A percentile compares a stretch with the other conserved stretches of the same genome.
phyloP scores from a whole-genome alignment of 2,888 invertebrate genomes.

The Lissonota sp. region DNA sequence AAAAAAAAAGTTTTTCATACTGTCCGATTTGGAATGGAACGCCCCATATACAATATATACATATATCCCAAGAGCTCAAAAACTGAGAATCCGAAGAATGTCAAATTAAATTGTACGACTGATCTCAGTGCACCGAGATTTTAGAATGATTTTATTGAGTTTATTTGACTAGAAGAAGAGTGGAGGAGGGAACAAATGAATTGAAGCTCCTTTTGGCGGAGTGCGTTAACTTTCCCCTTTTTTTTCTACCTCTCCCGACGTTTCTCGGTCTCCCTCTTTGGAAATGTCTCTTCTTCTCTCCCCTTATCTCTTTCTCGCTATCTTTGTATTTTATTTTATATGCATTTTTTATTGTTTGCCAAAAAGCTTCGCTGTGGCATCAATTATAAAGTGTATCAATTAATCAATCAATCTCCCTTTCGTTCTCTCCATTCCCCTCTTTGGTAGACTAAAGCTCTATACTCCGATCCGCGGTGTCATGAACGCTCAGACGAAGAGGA shows the following conservation, averaged over 20 bases:
- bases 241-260: slow-evolving; percentile 1
- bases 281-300: slow-evolving; percentile 24
- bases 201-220: slow-evolving; percentile 53
- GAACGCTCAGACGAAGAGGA: slow-evolving; percentile 55
- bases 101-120: slow-evolving; percentile 76
- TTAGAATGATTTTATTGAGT: slow-evolving; percentile 72
- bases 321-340: not conserved
- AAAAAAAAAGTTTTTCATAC: too few relatives aligned
- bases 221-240: slow-evolving; percentile 40
- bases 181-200: slow-evolving; percentile 15
- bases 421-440: slow-evolving; percentile 14
- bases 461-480: slow-evolving; percentile 44
- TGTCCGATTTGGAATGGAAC: too few relatives aligned
- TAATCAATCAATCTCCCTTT: not conserved
- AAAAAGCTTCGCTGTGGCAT: too few relatives aligned
- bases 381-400: too few relatives aligned
- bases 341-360: too few relatives aligned
- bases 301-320: slow-evolving; percentile 5
- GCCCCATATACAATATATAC: too few relatives aligned
- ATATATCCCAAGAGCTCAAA: slow-evolving; percentile 55
- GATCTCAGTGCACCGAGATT: slow-evolving; percentile 64
- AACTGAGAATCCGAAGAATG: slow-evolving; percentile 78
- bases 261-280: not conserved
- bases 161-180: slow-evolving; percentile 50
- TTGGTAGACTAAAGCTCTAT: slow-evolving; percentile 17